phyloP scores from a whole-genome alignment of 2,888 invertebrate genomes.

The Esperia sulphurella region DNA sequence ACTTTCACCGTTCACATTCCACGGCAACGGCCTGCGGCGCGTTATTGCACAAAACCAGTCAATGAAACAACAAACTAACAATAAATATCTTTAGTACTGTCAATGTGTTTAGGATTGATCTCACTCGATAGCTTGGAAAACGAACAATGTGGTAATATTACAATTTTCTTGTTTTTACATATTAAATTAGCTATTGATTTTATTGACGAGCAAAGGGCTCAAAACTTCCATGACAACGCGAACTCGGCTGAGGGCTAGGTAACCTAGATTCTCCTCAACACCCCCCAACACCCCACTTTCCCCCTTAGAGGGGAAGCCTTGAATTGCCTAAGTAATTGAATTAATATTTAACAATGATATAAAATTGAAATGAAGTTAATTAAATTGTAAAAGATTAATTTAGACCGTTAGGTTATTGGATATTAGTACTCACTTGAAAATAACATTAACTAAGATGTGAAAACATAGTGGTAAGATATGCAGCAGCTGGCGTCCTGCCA shows the following conservation, averaged over 20 bases:
- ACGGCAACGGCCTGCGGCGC: constrained; percentile 27
- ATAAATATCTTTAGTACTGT: constrained; percentile 34
- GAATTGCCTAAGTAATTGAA: constrained; percentile 23
- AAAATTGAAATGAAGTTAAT: not conserved
- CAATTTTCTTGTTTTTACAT: not conserved
- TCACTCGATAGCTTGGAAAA: constrained; percentile 12
- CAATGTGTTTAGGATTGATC: constrained; percentile 29
- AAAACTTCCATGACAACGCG: constrained; percentile 23
- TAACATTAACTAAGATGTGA: constrained; percentile 22
- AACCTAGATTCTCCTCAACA: constrained; percentile 25
- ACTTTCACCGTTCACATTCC: constrained; percentile 76
- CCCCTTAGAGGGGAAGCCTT: no score
- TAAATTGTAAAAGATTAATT: not conserved
- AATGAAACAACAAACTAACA: constrained; percentile 30
- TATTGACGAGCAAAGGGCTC: constrained; percentile 9
- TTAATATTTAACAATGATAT: no score
- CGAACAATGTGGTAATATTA: constrained; percentile 11
- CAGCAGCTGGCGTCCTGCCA: constrained; percentile 51
- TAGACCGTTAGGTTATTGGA: not conserved
- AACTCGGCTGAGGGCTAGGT: constrained; percentile 20
- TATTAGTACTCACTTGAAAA: no score
- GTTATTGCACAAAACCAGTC: constrained; percentile 52
- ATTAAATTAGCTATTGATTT: not conserved
- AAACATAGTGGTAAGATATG: constrained; percentile 27
- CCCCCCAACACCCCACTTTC: constrained; percentile 22